Evolutionary conservation across 1,140 invertebrate species (phyloP).

Genomic region (Patella vulgata): DNA sequence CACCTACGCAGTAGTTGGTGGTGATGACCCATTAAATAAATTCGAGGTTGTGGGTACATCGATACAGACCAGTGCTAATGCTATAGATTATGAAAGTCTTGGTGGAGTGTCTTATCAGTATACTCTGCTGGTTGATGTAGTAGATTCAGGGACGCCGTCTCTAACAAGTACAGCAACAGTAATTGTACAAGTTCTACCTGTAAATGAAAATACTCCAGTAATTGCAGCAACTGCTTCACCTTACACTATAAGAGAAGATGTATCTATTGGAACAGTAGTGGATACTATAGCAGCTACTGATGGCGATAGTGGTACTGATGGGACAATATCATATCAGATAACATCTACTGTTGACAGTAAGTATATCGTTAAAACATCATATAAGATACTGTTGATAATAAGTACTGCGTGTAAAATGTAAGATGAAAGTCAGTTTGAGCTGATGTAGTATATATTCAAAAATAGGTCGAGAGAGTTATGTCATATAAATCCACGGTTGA

Average conservation of each 20-base stretch:
- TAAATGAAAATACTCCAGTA: constrained; percentile 15
- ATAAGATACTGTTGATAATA: no score
- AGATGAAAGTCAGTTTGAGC: no score
- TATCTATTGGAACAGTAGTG: constrained; percentile 5
- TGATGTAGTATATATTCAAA: no score
- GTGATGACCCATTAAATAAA: constrained; percentile 21
- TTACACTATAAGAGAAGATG: constrained; percentile 1
- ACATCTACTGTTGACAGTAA: constrained; percentile 14
- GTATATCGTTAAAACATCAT: not conserved
- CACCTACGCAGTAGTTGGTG: constrained; percentile 20
- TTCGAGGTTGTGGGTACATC: not conserved
- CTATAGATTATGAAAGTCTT: constrained; percentile 19
- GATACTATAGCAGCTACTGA: constrained; percentile 26
- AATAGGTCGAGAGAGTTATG: no score
- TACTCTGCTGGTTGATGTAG: constrained; percentile 19
- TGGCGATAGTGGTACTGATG: constrained; percentile 22
- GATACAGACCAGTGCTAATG: constrained; percentile 1
- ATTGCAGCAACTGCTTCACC: constrained; percentile 4
- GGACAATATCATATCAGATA: constrained; percentile 19
- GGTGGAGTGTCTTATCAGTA: constrained; percentile 9
- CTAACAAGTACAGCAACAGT: constrained; percentile 27
- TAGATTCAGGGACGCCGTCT: constrained; percentile 22
- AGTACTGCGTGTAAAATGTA: not conserved
- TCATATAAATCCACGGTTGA: no score
- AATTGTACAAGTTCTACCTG: constrained; percentile 10